These are phyloP conservation scores for Phalacrocorax carbo DNA, from an alignment of 2,113 vertebrate genomes.

Conservation along the genomic window DNA sequence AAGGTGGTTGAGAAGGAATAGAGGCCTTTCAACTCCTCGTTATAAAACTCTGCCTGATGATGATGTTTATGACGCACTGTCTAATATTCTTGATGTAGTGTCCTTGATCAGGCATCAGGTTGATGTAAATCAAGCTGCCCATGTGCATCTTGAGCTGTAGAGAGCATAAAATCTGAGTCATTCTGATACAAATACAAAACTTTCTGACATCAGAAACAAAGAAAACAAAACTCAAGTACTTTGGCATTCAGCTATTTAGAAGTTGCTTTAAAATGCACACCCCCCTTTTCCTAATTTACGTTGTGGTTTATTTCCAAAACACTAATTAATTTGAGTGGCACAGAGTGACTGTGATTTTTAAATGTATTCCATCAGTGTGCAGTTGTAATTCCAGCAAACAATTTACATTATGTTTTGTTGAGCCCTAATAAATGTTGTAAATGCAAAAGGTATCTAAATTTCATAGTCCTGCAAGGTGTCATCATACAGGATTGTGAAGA, in stretches of 20 bases:
- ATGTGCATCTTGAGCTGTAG: neutral
- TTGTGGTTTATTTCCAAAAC: constrained; percentile 49
- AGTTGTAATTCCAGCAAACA: constrained; percentile 50
- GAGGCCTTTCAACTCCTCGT: neutral
- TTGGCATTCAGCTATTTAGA: neutral
- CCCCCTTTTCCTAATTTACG: constrained; percentile 31
- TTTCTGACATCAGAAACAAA: constrained; percentile 2
- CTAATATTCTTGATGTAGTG: neutral
- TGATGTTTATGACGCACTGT: neutral
- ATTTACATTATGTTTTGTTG: neutral
- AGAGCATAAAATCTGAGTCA: neutral
- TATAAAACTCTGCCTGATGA: neutral
- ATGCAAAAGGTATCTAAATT: constrained; percentile 17
- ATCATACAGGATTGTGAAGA: neutral
- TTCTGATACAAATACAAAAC: neutral
- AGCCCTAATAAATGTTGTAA: neutral
- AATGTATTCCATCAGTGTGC: constrained; percentile 3
- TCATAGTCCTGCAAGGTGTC: neutral
- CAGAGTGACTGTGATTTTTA: constrained; percentile 28
- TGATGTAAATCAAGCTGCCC: neutral
- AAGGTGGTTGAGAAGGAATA: neutral
- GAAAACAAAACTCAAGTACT: neutral
- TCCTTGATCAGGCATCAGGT: neutral
- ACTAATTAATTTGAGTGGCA: constrained; percentile 31
- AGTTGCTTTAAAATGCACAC: constrained; percentile 7